Base-by-base conservation (phyloP, 2,888 invertebrate species). In the Allolobophora icterica region DNA sequence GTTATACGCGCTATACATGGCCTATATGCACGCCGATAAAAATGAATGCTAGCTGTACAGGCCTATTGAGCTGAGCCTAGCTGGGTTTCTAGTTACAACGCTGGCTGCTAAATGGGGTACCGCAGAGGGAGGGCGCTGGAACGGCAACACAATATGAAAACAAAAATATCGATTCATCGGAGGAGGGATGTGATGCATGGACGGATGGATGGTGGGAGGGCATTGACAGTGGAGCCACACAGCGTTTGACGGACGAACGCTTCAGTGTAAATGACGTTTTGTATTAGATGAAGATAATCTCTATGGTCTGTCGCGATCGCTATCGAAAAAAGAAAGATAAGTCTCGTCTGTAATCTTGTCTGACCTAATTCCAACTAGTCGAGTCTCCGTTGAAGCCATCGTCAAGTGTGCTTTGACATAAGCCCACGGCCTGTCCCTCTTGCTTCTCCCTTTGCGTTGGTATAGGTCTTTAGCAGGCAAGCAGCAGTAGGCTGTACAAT, bases 311-410 rank as follows among this genome's bases (percentile, higher is more conserved):
- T n/a, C n/a, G 30, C 30, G 71, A 71, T 71, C 30, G 11, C n/a
- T 71, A 71, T 71, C 71, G 8, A 13, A 8, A 71, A 71, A n/a
- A 71, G 17, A n/a, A 71, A 71, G n/a, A n/a, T 17, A 71, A 30
- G n/a, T 71, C n/a, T 71, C n/a, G 71, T 71, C 71, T 71, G 42
- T 42, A 30, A 71, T 71, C 71, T 71, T 71, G 71, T 71, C 71
- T 30, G n/a, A 71, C 71, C n/a, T 71, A 71, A n/a, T n/a, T 71
- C 24, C 5, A 24, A 24, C 24, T 52, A 52, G 24, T 52, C 52
- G n/a, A n/a, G 71, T 71, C n/a, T 8, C 71, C 52, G 30, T n/a
- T 30, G 8, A 8, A 71, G n/a, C 11, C 71, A 13, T 30, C 8
- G 71, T 13, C n/a, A 11, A 11, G 71, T 71, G 11, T n/a, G n/a